Evolutionary conservation across 2,888 invertebrate species (phyloP).

Genomic region (Idaea straminata): DNA sequence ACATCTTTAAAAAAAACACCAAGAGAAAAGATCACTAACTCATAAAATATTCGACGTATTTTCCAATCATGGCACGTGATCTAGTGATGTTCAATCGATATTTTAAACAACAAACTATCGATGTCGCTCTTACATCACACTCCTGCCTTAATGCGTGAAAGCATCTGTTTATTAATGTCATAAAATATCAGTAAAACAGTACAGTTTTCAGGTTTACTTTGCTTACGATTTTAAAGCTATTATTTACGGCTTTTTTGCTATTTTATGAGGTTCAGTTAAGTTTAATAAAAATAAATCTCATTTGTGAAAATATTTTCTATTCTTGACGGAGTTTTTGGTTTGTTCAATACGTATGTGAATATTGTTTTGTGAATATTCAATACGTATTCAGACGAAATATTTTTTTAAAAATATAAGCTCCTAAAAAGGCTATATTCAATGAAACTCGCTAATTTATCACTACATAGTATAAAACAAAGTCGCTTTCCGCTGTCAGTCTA

Average conservation of each 20-base stretch:
- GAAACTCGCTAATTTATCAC: no score
- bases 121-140: neutral
- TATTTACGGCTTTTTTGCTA: neutral
- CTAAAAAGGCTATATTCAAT: no score
- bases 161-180: neutral
- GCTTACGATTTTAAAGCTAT: neutral
- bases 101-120: constrained; percentile 12
- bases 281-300: neutral
- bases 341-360: no score
- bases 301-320: neutral
- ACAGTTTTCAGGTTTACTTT: neutral
- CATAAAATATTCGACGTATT: constrained; percentile 36
- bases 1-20: constrained; percentile 11
- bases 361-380: no score
- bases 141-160: neutral
- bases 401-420: no score
- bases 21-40: constrained; percentile 20
- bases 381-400: no score
- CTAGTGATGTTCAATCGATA: constrained; percentile 26
- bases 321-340: no score
- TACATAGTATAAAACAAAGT: no score
- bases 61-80: constrained; percentile 35
- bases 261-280: neutral
- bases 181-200: neutral
- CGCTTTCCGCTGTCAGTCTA: no score